Base-by-base conservation (phyloP, 1,140 invertebrate genomes). In the Drosophila nebulosa region DNA sequence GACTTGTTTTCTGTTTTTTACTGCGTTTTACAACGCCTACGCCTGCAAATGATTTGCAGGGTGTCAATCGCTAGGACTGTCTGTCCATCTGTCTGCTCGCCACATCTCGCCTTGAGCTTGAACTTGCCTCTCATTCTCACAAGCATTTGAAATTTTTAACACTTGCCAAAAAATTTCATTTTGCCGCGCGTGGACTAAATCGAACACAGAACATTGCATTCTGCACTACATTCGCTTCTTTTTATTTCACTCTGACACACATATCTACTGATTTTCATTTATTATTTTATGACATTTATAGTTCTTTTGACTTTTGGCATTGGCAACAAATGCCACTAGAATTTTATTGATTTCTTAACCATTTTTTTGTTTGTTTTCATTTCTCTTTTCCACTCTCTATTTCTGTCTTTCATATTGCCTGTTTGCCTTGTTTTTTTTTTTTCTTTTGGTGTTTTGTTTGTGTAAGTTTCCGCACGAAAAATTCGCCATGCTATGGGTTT, bases 231-330 rank as follows among this genome's bases (percentile, higher is more conserved):
- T 30, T 30, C 27, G n/a, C 10, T 30, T 30, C 10, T 12, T 32
- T 10, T 32, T 32, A 3, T 14, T 36, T 21, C 39, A 21, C 39
- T 18, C 18, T 18, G 7, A 21, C 7, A 21, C 10, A 32, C 2
- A 32, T 32, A 32, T 2, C 30, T 46, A 46, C 39, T 18, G 14
- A 2, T 46, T 21, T 46, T 46, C 6, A 46, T 21, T 53, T 46
- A 50, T 62, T 66, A 62, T 65, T 69, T 77, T 59, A 65, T 74
- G 62, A 42, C 69, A 55, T 70, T 70, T 70, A 64, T 65, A 61
- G 71, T 70, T 62, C 58, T 69, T 69, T 68, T 69, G 53, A 68
- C 60, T 68, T 61, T 72, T 59, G 53, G 5, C 53, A 42, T 56
- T 59, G 24, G 53, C 57, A 30, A n/a, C 42, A 55, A 56, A 60